phyloP scores from a whole-genome alignment of 2,888 invertebrate genomes.

The Branchipolynoe longqiensis region DNA sequence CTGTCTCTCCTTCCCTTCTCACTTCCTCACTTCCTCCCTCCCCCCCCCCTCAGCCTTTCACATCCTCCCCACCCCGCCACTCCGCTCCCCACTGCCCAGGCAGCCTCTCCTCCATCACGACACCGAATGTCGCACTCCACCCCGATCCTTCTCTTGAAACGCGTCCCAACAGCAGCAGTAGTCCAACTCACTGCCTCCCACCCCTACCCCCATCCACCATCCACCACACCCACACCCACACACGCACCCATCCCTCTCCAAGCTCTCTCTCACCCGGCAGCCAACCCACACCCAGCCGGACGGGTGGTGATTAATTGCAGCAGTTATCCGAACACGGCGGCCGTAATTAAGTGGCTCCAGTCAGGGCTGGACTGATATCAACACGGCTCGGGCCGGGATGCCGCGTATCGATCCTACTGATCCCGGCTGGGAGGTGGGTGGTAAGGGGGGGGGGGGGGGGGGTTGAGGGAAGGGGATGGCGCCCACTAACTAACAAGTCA shows the following conservation, averaged over 20 bases:
- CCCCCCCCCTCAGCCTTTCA: not conserved
- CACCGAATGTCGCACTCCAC: too few species aligned
- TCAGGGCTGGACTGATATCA: constrained; percentile 15
- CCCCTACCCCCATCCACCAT: not conserved
- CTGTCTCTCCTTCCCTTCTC: not conserved
- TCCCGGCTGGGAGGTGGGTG: not conserved
- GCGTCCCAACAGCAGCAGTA: too few species aligned
- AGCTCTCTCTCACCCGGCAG: too few species aligned
- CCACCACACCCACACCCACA: not conserved
- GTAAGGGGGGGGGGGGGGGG: not conserved
- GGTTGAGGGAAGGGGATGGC: not conserved
- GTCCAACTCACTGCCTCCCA: too few species aligned
- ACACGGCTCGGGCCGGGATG: too few species aligned
- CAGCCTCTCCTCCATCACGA: too few species aligned
- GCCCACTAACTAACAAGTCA: not conserved
- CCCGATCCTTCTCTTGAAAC: too few species aligned
- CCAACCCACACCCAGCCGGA: too few species aligned
- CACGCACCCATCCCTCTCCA: too few species aligned
- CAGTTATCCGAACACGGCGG: constrained; percentile 42
- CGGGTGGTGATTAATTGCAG: constrained; percentile 24
- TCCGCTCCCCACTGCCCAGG: not conserved
- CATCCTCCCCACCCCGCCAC: not conserved
- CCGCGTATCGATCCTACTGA: too few species aligned
- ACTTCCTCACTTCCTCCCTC: not conserved
- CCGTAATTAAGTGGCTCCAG: constrained; percentile 23